Percentiles rank a stretch among this genome's conserved stretches.
Conservation (phyloP, 2,113 vertebrate species). For the Ascaphus truei region DNA sequence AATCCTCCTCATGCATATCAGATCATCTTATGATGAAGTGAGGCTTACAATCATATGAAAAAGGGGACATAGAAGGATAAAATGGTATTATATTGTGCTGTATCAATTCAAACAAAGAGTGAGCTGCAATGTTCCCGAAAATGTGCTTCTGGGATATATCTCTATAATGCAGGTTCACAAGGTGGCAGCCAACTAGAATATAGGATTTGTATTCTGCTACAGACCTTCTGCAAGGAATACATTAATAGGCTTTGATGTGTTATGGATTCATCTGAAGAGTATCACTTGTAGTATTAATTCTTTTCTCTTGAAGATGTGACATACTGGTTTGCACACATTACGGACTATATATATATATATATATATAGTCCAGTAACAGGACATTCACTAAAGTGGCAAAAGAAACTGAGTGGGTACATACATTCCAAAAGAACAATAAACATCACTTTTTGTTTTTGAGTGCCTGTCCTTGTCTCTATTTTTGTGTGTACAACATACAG, state of each 20-base stretch:
- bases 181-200: conserved; percentile 25
- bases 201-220: conserved; percentile 25
- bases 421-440: too few relatives aligned
- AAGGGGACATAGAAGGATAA: conserved; percentile 27
- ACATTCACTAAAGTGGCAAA: too few relatives aligned
- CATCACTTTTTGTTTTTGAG: too few relatives aligned
- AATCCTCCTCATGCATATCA: conserved; percentile 29
- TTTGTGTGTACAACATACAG: too few relatives aligned
- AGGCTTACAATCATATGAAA: conserved; percentile 22
- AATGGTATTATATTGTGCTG: conserved; percentile 16
- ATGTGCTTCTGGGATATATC: conserved; percentile 20
- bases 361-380: too few relatives aligned
- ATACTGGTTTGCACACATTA: background rate
- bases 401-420: too few relatives aligned
- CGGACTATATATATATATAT: too few relatives aligned
- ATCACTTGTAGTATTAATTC: conserved; percentile 11
- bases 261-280: conserved; percentile 21
- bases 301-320: conserved; percentile 5
- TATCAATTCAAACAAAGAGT: conserved; percentile 31
- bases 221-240: conserved; percentile 33
- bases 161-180: conserved; percentile 24
- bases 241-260: conserved; percentile 35
- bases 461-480: too few relatives aligned
- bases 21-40: conserved; percentile 34
- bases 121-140: conserved; percentile 1